Percentiles rank a stretch among this genome's conserved stretches.
Conservation (phyloP, 2,113 vertebrate species). For the Archocentrus centrarchus region DNA sequence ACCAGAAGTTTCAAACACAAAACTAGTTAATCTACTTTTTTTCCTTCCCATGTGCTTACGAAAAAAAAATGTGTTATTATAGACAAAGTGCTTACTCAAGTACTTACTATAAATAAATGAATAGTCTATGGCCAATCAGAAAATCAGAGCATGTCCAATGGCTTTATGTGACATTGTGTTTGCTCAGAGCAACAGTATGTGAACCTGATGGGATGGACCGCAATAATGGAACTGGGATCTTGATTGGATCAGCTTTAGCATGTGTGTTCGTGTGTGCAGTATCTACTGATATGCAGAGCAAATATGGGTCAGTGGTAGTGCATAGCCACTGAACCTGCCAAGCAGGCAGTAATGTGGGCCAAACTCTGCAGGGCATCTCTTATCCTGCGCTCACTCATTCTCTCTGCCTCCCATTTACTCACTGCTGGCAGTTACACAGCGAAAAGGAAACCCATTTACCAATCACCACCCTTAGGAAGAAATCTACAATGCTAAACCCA, state of each 20-base stretch:
- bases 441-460: conserved; percentile 5
- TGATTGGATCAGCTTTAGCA: conserved; percentile 48
- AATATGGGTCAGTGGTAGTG: conserved; percentile 76
- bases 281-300: conserved; percentile 34
- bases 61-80: not conserved
- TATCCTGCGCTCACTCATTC: conserved; percentile 51
- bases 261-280: conserved; percentile 2
- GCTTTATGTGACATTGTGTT: conserved; percentile 43
- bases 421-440: conserved; percentile 25
- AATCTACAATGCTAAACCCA: not conserved
- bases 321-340: conserved; percentile 65
- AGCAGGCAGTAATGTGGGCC: conserved; percentile 75
- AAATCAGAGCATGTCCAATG: conserved; percentile 14
- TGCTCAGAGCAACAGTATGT: conserved; percentile 35
- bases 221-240: conserved; percentile 20
- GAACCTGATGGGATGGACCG: conserved; percentile 14
- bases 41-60: not conserved
- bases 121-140: not conserved
- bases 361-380: conserved; percentile 67
- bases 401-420: conserved; percentile 38
- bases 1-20: not conserved
- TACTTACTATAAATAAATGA: not conserved
- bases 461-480: not conserved
- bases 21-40: not conserved
- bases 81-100: not conserved